Base-by-base conservation (phyloP, 2,797 vertebrate species). In the Antrozous pallidus region DNA sequence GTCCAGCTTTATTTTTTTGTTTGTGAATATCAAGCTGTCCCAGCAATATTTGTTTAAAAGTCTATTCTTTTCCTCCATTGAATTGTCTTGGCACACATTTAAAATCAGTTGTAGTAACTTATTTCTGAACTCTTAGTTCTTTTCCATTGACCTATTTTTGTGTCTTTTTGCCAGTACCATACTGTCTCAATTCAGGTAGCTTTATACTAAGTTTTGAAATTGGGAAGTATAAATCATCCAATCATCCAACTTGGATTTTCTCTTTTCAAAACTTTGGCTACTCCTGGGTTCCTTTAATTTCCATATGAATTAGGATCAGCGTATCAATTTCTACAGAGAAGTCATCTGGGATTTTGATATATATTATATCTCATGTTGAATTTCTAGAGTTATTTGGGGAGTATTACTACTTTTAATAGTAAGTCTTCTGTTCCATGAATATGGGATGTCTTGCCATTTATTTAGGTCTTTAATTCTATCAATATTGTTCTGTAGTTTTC, bases 391-490 rank as follows among this genome's bases (percentile, higher is more conserved):
- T 80, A 5, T 85, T 67, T 89, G 17, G 28, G 11, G 20, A 24
- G 16, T 80, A 56, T 79, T 56, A 24, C 45, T 17, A 47, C 36
- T 36, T 36, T 80, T 56, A 80, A 80, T 28, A 81, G 3, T 58
- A 90, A 79, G 42, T 73, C 31, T 45, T 92, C n/a, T 84, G 42
- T 36, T 90, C 31, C 73, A 65, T n/a, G 33, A 73, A 84, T 42
- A 80, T 78, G 45, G 26, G 36, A 71, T 79, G 56, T 88, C 54
- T 92, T 92, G 54, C 78, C 49, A 79, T 63, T 88, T 89, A 78
- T 49, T 84, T 89, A 69, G n/a, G 16, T 73, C 31, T 90, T 90
- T 67, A 69, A 80, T 74, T 85, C n/a, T 80, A 2, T 93, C 40
- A 93, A 22, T 10, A 36, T 38, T 65, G 12, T 84, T 75, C 74